A percentile compares a stretch with the other conserved stretches of the same genome.
These are phyloP conservation scores for Leptodactylus fallax DNA, from an alignment of 2,797 vertebrate genomes.

Conservation along the genomic window DNA sequence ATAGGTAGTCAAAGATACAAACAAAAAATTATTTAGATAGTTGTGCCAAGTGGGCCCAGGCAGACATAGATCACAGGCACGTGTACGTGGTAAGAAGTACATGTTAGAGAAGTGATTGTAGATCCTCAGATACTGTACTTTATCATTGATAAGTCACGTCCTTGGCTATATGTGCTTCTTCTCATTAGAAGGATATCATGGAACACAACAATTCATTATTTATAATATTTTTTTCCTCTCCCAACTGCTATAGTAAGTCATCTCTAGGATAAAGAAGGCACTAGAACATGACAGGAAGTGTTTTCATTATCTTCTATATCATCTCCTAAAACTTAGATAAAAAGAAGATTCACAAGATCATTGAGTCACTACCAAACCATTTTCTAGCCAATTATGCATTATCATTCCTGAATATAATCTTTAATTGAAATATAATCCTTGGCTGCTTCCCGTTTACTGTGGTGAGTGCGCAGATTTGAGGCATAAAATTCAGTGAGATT, in stretches of 20 bases:
- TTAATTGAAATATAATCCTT: conserved; percentile 53
- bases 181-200: background rate
- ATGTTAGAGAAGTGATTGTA: background rate
- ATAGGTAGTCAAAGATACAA: background rate
- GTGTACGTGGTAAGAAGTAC: background rate
- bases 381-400: conserved; percentile 39
- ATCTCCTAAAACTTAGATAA: conserved; percentile 7
- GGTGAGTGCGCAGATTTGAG: background rate
- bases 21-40: background rate
- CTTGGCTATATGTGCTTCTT: background rate
- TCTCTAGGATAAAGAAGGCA: background rate
- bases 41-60: background rate
- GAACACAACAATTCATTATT: background rate
- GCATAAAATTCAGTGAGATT: conserved; percentile 7
- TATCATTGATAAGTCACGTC: background rate
- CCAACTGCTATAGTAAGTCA: background rate
- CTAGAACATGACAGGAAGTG: conserved; percentile 1
- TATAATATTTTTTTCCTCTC: background rate
- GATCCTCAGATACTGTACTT: background rate
- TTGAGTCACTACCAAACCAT: conserved; percentile 9
- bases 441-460: background rate
- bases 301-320: conserved; percentile 13
- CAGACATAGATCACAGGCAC: background rate
- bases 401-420: conserved; percentile 37
- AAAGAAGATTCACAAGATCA: background rate